Base-by-base conservation (phyloP, 2,888 invertebrate genomes). In the Ectemnius continuus region DNA sequence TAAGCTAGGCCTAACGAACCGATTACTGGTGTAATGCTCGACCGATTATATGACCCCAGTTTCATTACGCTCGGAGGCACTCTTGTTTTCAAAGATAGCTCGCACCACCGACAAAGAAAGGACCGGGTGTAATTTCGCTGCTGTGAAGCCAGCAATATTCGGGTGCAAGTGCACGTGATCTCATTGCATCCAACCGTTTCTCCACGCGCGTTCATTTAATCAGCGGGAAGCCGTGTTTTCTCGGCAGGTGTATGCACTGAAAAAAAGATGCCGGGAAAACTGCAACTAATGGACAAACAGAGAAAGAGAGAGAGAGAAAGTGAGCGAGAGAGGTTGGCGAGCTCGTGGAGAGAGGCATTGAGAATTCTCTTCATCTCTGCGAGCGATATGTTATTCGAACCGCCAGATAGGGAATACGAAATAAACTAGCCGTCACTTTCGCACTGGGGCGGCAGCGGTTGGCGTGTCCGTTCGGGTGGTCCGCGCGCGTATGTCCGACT, bases 1-100 rank as follows among this genome's bases (percentile, higher is more conserved):
- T 78, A 78, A 78, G 71, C 70, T 59, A 61, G 67, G 70, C 73
- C 64, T 73, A 73, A 76, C 73, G 78, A 78, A 78, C 73, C 77
- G 78, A 70, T 73, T 70, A 64, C 28, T 61, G 73, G 46, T 61
- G 45, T 36, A 36, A 36, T 36, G 36, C 36, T 36, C 36, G 36
- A 36, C 36, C 36, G 36, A 36, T 36, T 72, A 56, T 13, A 16
- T 52, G 52, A 58, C 66, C 57, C 68, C 60, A 70, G 72, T 72
- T 72, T 60, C 16, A 58, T 76, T 26, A 66, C 75, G 63, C 62
- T 76, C 61, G 56, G 52, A 16, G 36, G 52, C 65, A 62, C 65
- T 56, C 47, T 75, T 75, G 67, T 64, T 56, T 48, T 58, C 64
- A 23, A 64, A 72, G 67, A 64, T 58, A 20, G 74, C 58, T 56